Conservation (phyloP, 1,140 invertebrate species). For the Ostrea denselamellosa region DNA sequence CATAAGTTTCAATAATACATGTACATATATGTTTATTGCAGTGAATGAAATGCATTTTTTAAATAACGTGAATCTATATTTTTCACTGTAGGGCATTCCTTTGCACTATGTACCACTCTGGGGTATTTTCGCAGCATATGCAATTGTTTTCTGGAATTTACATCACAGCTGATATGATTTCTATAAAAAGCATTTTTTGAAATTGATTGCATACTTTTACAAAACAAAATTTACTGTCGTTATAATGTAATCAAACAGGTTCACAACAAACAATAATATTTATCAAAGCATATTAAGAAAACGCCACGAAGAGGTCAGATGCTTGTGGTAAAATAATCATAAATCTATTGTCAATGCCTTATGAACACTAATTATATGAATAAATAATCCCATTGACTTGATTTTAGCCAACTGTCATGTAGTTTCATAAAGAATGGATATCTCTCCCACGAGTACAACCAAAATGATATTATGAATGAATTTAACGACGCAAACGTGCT, state of each 20-base stretch:
- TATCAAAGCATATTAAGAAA: no score
- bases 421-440: neutral
- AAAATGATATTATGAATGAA: neutral
- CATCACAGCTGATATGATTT: no score
- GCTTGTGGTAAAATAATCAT: neutral
- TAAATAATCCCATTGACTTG: constrained; percentile 24
- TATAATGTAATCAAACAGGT: neutral
- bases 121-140: no score
- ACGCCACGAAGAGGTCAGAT: neutral
- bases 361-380: neutral
- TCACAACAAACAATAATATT: constrained; percentile 1
- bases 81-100: no score
- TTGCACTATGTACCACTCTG: no score
- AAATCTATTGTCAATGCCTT: neutral
- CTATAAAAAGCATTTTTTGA: no score
- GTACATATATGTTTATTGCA: no score
- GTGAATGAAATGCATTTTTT: no score
- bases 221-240: neutral
- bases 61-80: no score
- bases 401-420: constrained; percentile 7
- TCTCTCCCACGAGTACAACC: neutral
- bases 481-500: neutral
- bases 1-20: no score
- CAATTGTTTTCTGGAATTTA: no score
- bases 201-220: no score